These are phyloP conservation scores for Tor tambroides DNA, from an alignment of 2,113 vertebrate genomes.

Conservation along the genomic window DNA sequence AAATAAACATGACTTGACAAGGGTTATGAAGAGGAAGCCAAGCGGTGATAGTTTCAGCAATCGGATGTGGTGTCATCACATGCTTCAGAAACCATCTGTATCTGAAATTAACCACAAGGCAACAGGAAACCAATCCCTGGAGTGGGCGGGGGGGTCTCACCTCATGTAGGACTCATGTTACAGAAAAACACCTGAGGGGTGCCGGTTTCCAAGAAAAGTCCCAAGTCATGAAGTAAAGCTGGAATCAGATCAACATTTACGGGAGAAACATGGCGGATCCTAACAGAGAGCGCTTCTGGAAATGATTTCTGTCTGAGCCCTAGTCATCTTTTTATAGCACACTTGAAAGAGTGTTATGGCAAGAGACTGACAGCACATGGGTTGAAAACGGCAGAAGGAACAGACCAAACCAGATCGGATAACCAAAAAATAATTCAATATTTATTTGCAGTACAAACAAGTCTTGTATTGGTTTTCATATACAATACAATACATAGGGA, in stretches of 20 bases:
- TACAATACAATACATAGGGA: constrained; percentile 84
- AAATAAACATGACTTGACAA: background rate
- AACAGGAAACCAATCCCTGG: constrained; percentile 50
- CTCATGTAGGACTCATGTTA: background rate
- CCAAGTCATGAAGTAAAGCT: background rate
- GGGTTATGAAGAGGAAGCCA: constrained; percentile 55
- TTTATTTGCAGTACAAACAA: constrained; percentile 99
- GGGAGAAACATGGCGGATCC: background rate
- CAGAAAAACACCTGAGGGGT: background rate
- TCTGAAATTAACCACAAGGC: constrained; percentile 58
- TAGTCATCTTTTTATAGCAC: too few species aligned
- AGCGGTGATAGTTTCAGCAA: constrained; percentile 16
- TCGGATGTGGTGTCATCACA: constrained; percentile 58
- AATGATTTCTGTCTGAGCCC: too few species aligned
- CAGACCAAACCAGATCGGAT: constrained; percentile 69
- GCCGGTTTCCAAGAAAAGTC: background rate
- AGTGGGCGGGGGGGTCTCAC: background rate
- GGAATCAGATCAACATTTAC: background rate
- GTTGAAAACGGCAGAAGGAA: constrained; percentile 47
- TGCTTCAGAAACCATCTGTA: constrained; percentile 53
- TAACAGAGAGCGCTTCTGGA: too few species aligned
- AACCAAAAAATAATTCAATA: constrained; percentile 98
- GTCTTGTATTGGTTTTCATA: constrained; percentile 90
- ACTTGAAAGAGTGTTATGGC: too few species aligned
- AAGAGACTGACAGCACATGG: background rate